Evolutionary conservation across 2,113 vertebrate species (phyloP).

Genomic region (Diadophis punctatus): DNA sequence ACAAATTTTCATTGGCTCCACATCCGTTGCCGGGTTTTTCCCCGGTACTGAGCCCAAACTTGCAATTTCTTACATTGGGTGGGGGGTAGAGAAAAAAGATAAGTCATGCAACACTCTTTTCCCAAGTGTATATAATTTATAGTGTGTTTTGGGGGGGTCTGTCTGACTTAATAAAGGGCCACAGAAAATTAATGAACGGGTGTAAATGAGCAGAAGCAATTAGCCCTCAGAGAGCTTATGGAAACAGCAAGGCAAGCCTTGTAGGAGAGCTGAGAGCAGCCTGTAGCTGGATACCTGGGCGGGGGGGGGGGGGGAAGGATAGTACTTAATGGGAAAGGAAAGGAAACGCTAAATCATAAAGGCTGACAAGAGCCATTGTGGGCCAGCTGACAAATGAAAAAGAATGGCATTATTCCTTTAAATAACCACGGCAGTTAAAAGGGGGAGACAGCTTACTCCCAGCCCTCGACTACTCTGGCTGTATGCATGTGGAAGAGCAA

Average conservation of each 20-base stretch:
- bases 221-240: constrained; percentile 67
- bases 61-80: fast-evolving
- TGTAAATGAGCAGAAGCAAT: constrained; percentile 77
- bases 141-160: constrained; percentile 66
- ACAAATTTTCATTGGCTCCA: neutral
- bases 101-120: constrained; percentile 50
- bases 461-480: constrained; percentile 47
- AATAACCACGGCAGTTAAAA: constrained; percentile 68
- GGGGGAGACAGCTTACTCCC: constrained; percentile 59
- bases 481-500: constrained; percentile 47
- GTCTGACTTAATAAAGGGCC: constrained; percentile 74
- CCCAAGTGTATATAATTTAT: constrained; percentile 64
- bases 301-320: constrained; percentile 30
- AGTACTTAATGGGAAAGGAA: constrained; percentile 72
- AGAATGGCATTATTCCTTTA: constrained; percentile 73
- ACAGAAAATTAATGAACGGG: constrained; percentile 72
- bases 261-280: constrained; percentile 53
- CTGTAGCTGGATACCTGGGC: constrained; percentile 43
- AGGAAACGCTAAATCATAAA: constrained; percentile 73
- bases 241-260: constrained; percentile 67
- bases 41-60: neutral
- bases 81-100: neutral
- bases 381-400: constrained; percentile 74
- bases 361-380: constrained; percentile 71
- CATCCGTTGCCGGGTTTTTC: fast-evolving